phyloP scores from a whole-genome alignment of 2,888 invertebrate genomes.

The Hypercompe scribonia region DNA sequence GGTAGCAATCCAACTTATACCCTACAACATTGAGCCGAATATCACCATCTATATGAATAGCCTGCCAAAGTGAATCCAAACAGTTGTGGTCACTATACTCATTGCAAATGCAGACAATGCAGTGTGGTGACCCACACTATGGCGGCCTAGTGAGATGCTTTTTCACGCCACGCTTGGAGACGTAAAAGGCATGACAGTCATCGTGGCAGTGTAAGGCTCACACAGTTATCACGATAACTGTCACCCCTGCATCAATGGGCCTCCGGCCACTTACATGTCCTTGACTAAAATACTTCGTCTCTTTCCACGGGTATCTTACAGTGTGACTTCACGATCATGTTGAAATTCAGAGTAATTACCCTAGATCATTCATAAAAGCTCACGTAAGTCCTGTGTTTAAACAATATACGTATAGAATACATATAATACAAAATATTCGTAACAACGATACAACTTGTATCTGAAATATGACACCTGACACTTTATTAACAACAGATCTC shows the following conservation, averaged over 20 bases:
- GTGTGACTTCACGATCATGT: slow-evolving; percentile 12
- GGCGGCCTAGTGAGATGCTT: too few species aligned
- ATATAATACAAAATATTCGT: not conserved
- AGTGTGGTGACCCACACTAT: too few species aligned
- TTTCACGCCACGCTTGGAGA: too few species aligned
- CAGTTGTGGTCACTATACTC: too few species aligned
- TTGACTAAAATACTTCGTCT: not conserved
- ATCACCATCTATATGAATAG: too few species aligned
- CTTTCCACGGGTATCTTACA: slow-evolving; percentile 6
- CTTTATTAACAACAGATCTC: not conserved
- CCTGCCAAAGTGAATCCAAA: too few species aligned
- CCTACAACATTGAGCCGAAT: not conserved
- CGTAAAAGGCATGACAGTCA: too few species aligned
- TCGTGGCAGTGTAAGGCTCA: too few species aligned
- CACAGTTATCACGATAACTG: too few species aligned
- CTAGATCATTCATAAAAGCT: slow-evolving; percentile 2
- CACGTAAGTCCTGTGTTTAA: not conserved
- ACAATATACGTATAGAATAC: not conserved
- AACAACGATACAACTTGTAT: not conserved
- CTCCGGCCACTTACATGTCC: too few species aligned
- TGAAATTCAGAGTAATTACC: slow-evolving; percentile 6
- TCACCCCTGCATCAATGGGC: too few species aligned
- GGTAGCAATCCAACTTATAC: not conserved
- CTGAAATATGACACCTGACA: not conserved
- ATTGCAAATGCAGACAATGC: too few species aligned